Conservation (phyloP, 2,888 invertebrate species). For the Drosophila aldrichi region DNA sequence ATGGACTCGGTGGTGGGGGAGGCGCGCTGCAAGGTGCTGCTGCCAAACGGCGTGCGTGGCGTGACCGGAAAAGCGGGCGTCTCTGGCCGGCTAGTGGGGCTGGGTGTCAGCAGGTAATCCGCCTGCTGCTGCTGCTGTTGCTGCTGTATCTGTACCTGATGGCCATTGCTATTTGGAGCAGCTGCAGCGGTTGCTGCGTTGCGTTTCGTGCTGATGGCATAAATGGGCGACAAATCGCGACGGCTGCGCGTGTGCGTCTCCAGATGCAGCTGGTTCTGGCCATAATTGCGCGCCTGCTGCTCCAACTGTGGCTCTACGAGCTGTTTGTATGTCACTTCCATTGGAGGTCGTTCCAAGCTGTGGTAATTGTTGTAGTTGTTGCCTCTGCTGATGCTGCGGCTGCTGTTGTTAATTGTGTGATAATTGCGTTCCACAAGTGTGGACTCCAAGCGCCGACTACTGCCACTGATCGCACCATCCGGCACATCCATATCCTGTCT, state of each 20-base stretch:
- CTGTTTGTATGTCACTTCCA: constrained; percentile 31
- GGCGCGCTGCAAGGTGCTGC: constrained; percentile 31
- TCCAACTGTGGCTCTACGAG: constrained; percentile 32
- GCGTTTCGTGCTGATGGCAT: constrained; percentile 80
- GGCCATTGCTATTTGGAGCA: constrained; percentile 70
- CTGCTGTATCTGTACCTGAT: constrained; percentile 41
- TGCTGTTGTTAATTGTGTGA: constrained; percentile 83
- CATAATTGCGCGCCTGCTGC: constrained; percentile 67
- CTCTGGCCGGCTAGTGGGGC: constrained; percentile 88
- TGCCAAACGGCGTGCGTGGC: constrained; percentile 91
- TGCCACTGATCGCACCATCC: constrained; percentile 59
- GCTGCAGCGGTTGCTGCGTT: constrained; percentile 34
- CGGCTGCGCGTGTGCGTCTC: constrained; percentile 72
- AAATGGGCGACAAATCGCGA: constrained; percentile 81
- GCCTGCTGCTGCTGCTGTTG: constrained; percentile 41
- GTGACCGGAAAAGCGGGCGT: constrained; percentile 97
- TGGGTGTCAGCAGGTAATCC: constrained; percentile 68
- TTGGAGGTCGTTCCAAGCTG: constrained; percentile 25
- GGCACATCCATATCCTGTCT: constrained; percentile 66
- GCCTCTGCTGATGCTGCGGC: constrained; percentile 39
- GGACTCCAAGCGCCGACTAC: constrained; percentile 54
- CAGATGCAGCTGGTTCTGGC: constrained; percentile 62
- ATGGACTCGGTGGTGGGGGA: constrained; percentile 71
- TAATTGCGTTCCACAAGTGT: constrained; percentile 84
- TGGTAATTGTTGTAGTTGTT: constrained; percentile 39